Conservation (phyloP, 2,888 invertebrate genomes). For the Agrochola lota region DNA sequence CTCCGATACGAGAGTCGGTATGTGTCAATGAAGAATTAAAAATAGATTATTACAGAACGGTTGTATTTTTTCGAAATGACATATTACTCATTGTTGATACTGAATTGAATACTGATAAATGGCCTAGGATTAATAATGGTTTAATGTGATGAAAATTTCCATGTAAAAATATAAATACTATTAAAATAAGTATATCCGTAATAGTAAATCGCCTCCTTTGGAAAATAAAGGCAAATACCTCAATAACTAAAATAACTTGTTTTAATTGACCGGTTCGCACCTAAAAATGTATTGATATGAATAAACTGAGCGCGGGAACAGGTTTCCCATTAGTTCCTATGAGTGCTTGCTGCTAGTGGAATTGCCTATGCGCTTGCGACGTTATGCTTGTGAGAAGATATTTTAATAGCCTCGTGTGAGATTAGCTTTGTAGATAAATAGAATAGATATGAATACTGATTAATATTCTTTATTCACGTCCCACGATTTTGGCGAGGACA, state of each 20-base stretch:
- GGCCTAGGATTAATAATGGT: conserved; percentile 88
- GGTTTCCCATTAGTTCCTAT: conserved; percentile 56
- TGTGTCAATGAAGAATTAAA: conserved; percentile 81
- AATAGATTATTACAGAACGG: conserved; percentile 85
- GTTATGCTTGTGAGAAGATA: conserved; percentile 31
- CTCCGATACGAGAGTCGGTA: conserved; percentile 77
- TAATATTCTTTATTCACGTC: conserved; percentile 47
- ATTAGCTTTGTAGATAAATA: conserved; percentile 45
- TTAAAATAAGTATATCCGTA: conserved; percentile 88
- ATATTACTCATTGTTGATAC: conserved; percentile 87
- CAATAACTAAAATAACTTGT: conserved; percentile 85
- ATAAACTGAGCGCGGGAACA: conserved; percentile 48
- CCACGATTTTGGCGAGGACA: conserved; percentile 56
- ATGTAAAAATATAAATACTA: conserved; percentile 91
- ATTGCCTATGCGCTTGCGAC: conserved; percentile 22
- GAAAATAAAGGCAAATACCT: conserved; percentile 90
- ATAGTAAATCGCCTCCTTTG: conserved; percentile 90
- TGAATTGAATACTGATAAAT: conserved; percentile 87
- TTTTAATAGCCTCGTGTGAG: conserved; percentile 40
- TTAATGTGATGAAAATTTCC: conserved; percentile 90
- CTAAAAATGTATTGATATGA: conserved; percentile 53
- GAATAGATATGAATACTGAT: conserved; percentile 41
- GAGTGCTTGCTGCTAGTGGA: conserved; percentile 35
- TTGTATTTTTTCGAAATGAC: conserved; percentile 89
- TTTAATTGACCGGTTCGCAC: conserved; percentile 76